Percentiles rank a stretch among this genome's conserved stretches.
These are phyloP conservation scores for Brachymystax lenok DNA, from an alignment of 2,797 vertebrate species.

Conservation along the genomic window DNA sequence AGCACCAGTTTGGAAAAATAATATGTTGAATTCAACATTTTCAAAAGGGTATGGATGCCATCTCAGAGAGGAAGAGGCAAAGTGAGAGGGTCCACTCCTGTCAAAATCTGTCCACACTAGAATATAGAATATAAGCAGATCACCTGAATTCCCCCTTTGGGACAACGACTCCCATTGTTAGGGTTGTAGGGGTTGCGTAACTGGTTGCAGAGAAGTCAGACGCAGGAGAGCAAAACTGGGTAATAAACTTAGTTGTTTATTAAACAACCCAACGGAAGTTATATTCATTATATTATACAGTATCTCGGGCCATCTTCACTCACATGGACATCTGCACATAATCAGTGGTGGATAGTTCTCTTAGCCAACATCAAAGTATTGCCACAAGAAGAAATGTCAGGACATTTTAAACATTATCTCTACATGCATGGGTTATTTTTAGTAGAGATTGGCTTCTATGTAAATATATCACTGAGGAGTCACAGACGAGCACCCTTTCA, in stretches of 20 bases:
- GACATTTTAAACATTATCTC: constrained; percentile 9
- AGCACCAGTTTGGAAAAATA: constrained; percentile 1
- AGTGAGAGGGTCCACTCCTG: too few species aligned
- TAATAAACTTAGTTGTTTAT: too few species aligned
- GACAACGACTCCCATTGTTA: too few species aligned
- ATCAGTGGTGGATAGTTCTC: constrained; percentile 3
- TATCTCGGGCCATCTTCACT: constrained; percentile 6
- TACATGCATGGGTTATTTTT: constrained; percentile 9
- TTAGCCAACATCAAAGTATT: constrained; percentile 38
- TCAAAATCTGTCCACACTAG: too few species aligned
- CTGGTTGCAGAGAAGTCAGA: too few species aligned
- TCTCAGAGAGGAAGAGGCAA: too few species aligned
- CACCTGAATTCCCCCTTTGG: too few species aligned
- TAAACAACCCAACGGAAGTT: too few species aligned
- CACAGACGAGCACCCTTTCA: constrained; percentile 10
- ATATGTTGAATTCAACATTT: constrained; percentile 28
- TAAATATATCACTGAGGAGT: not conserved
- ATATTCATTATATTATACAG: not conserved
- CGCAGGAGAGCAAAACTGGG: too few species aligned
- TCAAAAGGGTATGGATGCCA: constrained; percentile 14
- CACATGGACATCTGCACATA: not conserved
- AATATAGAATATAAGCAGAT: too few species aligned
- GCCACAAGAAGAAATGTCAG: constrained; percentile 1
- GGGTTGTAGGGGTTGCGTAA: too few species aligned
- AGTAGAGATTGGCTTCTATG: not conserved